Conservation (phyloP, 2,888 invertebrate genomes). For the Rhamnusium bicolor region DNA sequence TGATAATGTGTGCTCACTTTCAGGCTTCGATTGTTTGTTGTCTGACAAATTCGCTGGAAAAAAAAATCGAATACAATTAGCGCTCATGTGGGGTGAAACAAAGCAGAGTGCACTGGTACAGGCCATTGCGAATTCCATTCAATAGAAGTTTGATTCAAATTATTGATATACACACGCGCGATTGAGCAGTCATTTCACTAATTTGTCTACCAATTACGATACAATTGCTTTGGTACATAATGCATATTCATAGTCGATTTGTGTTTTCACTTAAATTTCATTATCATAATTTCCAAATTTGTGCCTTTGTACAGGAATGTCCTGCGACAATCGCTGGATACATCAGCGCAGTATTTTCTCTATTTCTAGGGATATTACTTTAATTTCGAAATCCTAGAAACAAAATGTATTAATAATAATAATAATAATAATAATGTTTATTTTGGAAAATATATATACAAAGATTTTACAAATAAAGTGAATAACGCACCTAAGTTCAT, state of each 20-base stretch:
- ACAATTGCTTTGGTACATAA: slow-evolving; percentile 57
- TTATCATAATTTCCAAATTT: slow-evolving; percentile 2
- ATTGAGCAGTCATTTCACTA: slow-evolving; percentile 55
- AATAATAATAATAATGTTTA: too few species aligned
- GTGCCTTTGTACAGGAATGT: not conserved
- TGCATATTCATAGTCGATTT: slow-evolving; percentile 53
- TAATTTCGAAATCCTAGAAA: too few species aligned
- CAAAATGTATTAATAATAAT: too few species aligned
- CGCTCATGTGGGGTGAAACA: slow-evolving; percentile 28
- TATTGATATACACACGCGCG: slow-evolving; percentile 47
- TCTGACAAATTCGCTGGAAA: not conserved
- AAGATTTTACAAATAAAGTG: too few species aligned
- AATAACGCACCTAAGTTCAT: too few species aligned
- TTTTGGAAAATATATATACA: too few species aligned
- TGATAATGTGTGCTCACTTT: not conserved
- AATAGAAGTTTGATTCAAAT: slow-evolving; percentile 47
- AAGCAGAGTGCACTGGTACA: slow-evolving; percentile 27
- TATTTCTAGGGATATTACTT: too few species aligned
- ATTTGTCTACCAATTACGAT: slow-evolving; percentile 58
- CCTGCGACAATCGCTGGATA: not conserved
- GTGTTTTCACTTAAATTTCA: slow-evolving; percentile 26
- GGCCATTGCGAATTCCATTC: slow-evolving; percentile 37
- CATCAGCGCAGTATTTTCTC: too few species aligned
- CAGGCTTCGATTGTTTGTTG: not conserved
- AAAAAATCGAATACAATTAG: not conserved